Conservation (phyloP, 2,113 vertebrate genomes). For the Uropsilus gracilis region DNA sequence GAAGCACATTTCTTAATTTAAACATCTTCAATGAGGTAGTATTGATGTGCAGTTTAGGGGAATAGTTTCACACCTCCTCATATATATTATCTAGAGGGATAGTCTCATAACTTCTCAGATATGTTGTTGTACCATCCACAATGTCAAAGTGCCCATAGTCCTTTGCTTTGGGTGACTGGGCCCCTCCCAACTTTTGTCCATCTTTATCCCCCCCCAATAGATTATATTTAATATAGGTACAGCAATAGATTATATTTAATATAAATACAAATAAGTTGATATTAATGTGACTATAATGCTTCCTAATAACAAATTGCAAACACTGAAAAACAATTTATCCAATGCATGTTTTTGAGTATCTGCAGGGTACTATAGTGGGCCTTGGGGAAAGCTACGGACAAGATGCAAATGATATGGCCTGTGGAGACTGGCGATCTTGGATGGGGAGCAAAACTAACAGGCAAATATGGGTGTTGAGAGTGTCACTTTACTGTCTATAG, state of each 20-base stretch:
- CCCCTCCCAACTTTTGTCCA: too few relatives aligned
- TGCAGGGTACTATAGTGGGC: background rate
- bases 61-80: too few relatives aligned
- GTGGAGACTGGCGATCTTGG: background rate
- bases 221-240: background rate
- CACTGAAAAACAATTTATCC: background rate
- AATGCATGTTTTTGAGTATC: background rate
- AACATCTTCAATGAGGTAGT: too few relatives aligned
- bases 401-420: background rate
- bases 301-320: background rate
- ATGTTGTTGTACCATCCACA: too few relatives aligned
- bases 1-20: background rate
- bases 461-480: background rate
- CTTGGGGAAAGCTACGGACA: background rate
- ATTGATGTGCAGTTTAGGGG: too few relatives aligned
- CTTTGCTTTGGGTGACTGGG: too few relatives aligned
- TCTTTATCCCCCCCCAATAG: background rate
- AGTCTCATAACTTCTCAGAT: too few relatives aligned
- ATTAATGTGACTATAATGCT: background rate
- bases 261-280: background rate
- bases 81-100: too few relatives aligned
- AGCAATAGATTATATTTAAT: background rate
- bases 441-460: background rate
- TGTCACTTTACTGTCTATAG: background rate
- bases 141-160: too few relatives aligned